Evolutionary conservation across 1,140 invertebrate species (phyloP).

Genomic region (Bombus superbus): DNA sequence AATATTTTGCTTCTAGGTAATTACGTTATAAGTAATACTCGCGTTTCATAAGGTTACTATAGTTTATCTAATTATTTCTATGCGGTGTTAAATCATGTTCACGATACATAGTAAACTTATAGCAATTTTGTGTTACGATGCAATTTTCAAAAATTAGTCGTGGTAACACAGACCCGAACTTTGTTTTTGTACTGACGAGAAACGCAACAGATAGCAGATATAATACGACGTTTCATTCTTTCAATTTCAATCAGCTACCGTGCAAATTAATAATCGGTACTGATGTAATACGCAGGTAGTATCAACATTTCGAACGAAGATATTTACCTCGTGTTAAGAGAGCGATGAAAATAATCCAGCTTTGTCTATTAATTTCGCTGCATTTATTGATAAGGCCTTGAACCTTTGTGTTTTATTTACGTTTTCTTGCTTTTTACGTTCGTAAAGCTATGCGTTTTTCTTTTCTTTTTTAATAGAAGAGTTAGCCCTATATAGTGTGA

Average conservation of each 20-base stretch:
- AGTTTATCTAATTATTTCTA: too few relatives aligned
- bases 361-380: neutral
- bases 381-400: neutral
- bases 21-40: too few relatives aligned
- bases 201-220: neutral
- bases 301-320: neutral
- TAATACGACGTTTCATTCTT: neutral
- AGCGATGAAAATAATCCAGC: neutral
- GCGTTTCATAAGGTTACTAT: too few relatives aligned
- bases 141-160: neutral
- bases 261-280: too few relatives aligned
- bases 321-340: neutral
- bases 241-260: neutral
- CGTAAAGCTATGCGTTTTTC: constrained; percentile 24
- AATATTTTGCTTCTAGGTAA: too few relatives aligned
- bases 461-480: neutral
- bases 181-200: neutral
- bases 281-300: neutral
- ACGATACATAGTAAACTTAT: too few relatives aligned
- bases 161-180: neutral
- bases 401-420: neutral
- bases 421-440: constrained; percentile 27
- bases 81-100: too few relatives aligned
- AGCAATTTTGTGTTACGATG: neutral
- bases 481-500: constrained; percentile 11